These are phyloP conservation scores for Ligdia adustata DNA, from an alignment of 2,888 invertebrate genomes.

Conservation along the genomic window DNA sequence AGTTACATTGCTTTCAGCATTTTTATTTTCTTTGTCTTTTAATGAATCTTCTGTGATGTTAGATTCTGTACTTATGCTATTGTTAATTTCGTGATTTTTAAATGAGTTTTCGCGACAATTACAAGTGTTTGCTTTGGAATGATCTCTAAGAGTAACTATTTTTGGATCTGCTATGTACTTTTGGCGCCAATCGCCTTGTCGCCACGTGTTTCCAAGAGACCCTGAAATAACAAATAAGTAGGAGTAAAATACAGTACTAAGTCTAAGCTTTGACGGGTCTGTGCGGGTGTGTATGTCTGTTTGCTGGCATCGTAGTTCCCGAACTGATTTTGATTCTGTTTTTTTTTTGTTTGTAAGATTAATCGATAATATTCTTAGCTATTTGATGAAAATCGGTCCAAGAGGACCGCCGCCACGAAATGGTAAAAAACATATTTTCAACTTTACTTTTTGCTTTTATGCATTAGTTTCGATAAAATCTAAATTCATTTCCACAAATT, in stretches of 20 bases:
- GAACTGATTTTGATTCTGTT: too few species aligned
- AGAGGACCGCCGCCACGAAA: too few species aligned
- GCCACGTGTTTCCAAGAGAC: slow-evolving; percentile 92
- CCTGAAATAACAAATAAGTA: slow-evolving; percentile 61
- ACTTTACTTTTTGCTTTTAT: too few species aligned
- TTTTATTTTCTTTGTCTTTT: slow-evolving; percentile 17
- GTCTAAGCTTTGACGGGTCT: background rate
- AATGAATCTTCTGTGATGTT: too few species aligned
- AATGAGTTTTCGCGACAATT: slow-evolving; percentile 41
- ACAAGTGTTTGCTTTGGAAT: slow-evolving; percentile 46
- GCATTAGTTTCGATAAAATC: too few species aligned
- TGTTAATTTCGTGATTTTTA: slow-evolving; percentile 17
- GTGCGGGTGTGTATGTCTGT: too few species aligned
- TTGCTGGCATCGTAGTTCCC: background rate
- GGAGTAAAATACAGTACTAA: background rate
- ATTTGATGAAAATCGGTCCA: too few species aligned
- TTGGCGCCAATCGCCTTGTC: slow-evolving; percentile 88
- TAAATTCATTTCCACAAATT: too few species aligned
- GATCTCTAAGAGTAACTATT: slow-evolving; percentile 56
- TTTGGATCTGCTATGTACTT: slow-evolving; percentile 66
- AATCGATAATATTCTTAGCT: too few species aligned
- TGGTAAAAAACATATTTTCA: too few species aligned
- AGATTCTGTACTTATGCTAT: too few species aligned
- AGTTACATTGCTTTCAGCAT: slow-evolving; percentile 24
- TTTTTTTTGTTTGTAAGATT: too few species aligned